These are phyloP conservation scores for Apteryx owenii DNA, from an alignment of 2,113 vertebrate genomes.

Conservation along the genomic window DNA sequence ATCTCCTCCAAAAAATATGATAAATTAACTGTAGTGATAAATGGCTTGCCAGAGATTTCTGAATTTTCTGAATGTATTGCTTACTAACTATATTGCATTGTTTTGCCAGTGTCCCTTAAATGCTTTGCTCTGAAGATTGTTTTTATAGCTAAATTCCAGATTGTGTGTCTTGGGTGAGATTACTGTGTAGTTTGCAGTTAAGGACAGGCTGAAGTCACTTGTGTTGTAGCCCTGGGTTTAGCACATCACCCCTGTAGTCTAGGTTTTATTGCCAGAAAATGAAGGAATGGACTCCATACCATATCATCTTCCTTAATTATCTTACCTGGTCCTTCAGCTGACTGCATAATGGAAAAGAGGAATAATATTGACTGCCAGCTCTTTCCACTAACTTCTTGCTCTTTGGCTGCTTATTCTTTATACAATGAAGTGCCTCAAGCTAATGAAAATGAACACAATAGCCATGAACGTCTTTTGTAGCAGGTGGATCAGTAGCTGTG, in stretches of 20 bases:
- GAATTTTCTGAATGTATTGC: not conserved
- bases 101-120: not conserved
- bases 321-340: not conserved
- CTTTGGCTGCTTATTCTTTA: not conserved
- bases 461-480: not conserved
- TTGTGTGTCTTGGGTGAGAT: not conserved
- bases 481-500: not conserved
- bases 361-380: not conserved
- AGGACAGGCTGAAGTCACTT: not conserved
- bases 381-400: constrained; percentile 9
- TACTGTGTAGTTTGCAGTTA: not conserved
- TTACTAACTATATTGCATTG: not conserved
- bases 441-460: not conserved
- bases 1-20: not conserved
- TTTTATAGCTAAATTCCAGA: not conserved
- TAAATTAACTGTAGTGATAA: not conserved
- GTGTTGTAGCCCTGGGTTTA: not conserved
- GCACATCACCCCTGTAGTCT: not conserved
- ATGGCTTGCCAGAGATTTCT: not conserved
- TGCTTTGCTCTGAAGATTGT: not conserved
- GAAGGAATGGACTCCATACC: not conserved
- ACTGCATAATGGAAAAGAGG: not conserved
- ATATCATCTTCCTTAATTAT: not conserved
- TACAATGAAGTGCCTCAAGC: not conserved
- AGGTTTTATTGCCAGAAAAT: not conserved